Evolutionary conservation across 2,113 vertebrate genomes (phyloP), one percentile per base, ranked within the genome.

Genomic region (Tenrec ecaudatus): DNA sequence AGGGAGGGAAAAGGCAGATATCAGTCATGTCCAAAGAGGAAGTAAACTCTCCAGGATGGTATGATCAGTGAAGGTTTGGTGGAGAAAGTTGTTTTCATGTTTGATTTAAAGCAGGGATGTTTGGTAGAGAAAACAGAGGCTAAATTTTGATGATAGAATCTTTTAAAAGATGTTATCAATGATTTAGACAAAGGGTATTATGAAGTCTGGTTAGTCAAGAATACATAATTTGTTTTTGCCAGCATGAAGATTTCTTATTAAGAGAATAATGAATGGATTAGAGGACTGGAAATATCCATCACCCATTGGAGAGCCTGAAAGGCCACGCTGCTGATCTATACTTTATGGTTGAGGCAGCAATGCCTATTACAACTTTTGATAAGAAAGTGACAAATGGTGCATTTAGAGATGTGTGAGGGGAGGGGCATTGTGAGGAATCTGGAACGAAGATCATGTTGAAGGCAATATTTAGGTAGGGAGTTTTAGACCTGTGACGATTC

Each of bases 101-200:
- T 87, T 43, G 11, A 3, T 25, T 84, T 82, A 85, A 92, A 87
- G 43, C 69, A 89, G 76, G 60, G 23, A 10, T 80, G 69, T 64
- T 89, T 20, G 4, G 15, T 76, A 60, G 16, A 79, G 36, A 82
- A 64, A 90, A 3, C 4, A 89, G 73, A 78, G 33, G 14, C 10
- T 1, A 57, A 43, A 80, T 87, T 82, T 75, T 58, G 27, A 80
- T 91, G 69, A 31, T 75, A 23, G 57, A n/a, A 81, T 88, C 86
- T 77, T 25, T 66, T 25, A 27, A 27, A 89, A 76, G 22, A 33
- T 94, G n/a, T 68, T 40, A 47, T 91, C 88, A 86, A 73, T 86
- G 77, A 82, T 84, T 8, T n/a, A 43, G 47, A 66, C 9, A 36
- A 71, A 57, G 4, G 36, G 83, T 58, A 71, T 31, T 47, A 25